Base-by-base conservation (phyloP, 2,888 invertebrate species). In the Phaedon cochleariae region DNA sequence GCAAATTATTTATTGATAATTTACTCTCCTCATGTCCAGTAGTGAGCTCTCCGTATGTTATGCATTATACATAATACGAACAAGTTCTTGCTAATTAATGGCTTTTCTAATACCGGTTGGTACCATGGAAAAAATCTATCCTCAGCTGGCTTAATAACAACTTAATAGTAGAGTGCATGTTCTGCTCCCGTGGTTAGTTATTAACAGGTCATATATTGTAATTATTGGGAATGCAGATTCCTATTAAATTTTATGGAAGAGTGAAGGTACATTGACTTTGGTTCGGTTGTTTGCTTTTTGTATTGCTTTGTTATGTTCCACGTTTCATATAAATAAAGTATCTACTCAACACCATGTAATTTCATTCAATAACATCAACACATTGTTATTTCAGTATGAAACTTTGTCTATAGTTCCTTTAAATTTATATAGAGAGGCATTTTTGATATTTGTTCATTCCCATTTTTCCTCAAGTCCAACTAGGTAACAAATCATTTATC, bases 31-130 rank as follows among this genome's bases (percentile, higher is more conserved):
- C 45, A 21, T 52, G 62, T 63, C 21, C 68, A 61, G 68, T 62
- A 65, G 62, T 62, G 60, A 63, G 63, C 60, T 52, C 65, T 68
- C 63, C 48, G 65, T 62, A 65, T 57, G 60, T 65, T 68, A 65
- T 63, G 62, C 63, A 65, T 68, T 63, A 63, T 68, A 60, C n/a
- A n/a, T n/a, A n/a, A n/a, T 54, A 46, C 57, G 68, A 63, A 65
- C 65, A 54, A 60, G 65, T 62, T 64, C 31, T 29, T 46, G 58
- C 59, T 61, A 68, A 68, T 68, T 68, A 65, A 65, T 68, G 54
- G 59, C 58, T 57, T 65, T 65, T 65, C 62, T 63, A 68, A 65
- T 59, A 68, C 68, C 65, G 65, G 68, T 65, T 65, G 62, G 37
- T 54, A 57, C 18, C 45, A 62, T 54, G 45, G 59, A n/a, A 62